Conservation (phyloP, 64 coral and sea anemone species). For the Catalaphyllia jardinei region DNA sequence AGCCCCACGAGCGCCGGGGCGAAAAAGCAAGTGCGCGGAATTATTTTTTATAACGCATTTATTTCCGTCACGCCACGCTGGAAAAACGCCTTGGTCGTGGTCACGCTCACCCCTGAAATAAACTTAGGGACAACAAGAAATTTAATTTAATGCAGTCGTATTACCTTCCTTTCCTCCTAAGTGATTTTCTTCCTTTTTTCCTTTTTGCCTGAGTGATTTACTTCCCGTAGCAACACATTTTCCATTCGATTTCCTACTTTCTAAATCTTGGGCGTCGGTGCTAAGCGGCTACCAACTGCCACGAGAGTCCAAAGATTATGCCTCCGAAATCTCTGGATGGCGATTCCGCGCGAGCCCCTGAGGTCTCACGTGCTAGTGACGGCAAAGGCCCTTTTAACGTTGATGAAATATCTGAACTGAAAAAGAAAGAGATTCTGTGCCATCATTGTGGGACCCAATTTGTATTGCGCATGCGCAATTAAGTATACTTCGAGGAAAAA, state of each 20-base stretch:
- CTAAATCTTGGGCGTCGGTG: slow-evolving; percentile 63
- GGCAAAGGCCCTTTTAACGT: slow-evolving; percentile 82
- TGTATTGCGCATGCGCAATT: neutral
- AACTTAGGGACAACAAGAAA: no score
- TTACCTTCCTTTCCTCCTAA: no score
- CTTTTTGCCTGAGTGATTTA: no score
- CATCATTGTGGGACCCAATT: neutral
- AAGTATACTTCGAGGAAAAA: no score
- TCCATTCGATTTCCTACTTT: neutral
- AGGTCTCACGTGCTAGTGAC: slow-evolving; percentile 66
- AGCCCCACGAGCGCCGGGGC: no score
- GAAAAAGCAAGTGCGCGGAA: no score
- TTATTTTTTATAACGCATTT: no score
- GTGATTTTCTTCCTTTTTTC: no score
- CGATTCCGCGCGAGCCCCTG: slow-evolving; percentile 80
- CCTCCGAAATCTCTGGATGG: slow-evolving; percentile 96
- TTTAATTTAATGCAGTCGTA: no score
- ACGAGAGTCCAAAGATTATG: slow-evolving; percentile 75
- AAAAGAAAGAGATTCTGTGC: neutral
- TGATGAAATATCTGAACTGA: fast-evolving
- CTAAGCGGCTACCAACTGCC: slow-evolving; percentile 72
- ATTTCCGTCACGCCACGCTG: no score
- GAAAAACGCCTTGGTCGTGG: no score
- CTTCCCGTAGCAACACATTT: neutral
- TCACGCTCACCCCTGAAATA: no score